Evolutionary conservation across 2,797 vertebrate species (phyloP), one percentile per base, ranked within the genome.

Genomic region (Hirundo rustica): DNA sequence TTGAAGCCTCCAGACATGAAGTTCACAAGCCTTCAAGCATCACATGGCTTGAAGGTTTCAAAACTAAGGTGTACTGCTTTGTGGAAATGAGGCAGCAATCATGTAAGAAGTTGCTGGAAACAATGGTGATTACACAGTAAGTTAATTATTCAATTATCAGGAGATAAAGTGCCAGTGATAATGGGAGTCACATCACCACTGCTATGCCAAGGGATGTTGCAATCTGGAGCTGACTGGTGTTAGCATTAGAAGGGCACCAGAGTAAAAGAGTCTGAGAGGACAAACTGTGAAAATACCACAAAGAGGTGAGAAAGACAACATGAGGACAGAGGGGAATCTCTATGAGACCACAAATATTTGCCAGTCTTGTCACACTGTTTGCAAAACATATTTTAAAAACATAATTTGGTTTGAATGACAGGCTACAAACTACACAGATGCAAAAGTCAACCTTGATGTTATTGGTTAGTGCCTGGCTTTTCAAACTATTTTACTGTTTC

Each of bases 131-230:
- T 93, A 73, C 67, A 76, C 51, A 78, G 57, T 51, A 47, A 84
- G 44, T 88, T 92, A 86, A 92, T 94, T 78, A 92, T 7, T 7
- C 62, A 90, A 53, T 86, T 94, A 78, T 78, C 82, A 68, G 38
- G 68, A 90, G 62, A 78, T 60, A 67, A 76, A 48, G 29, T 85
- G 84, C 17, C 67, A 55, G 22, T n/a, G 51, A 40, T 64, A 64
- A 66, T 53, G 81, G 70, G 81, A 89, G 54, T 93, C 32, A 14
- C 50, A 67, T 53, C 64, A 53, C 48, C 36, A 9, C 38, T 51
- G 11, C 27, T 67, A 66, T 60, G 66, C 71, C 81, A 79, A 76
- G 48, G 60, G 51, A 53, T 42, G 25, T 54, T 51, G 67, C 74
- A 87, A 34, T 70, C 57, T 91, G 74, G 40, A 87, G 38, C 73